Evolutionary conservation across 2,888 invertebrate species (phyloP), one percentile per base, ranked within the genome.

Genomic region (Ennomos quercinarius): DNA sequence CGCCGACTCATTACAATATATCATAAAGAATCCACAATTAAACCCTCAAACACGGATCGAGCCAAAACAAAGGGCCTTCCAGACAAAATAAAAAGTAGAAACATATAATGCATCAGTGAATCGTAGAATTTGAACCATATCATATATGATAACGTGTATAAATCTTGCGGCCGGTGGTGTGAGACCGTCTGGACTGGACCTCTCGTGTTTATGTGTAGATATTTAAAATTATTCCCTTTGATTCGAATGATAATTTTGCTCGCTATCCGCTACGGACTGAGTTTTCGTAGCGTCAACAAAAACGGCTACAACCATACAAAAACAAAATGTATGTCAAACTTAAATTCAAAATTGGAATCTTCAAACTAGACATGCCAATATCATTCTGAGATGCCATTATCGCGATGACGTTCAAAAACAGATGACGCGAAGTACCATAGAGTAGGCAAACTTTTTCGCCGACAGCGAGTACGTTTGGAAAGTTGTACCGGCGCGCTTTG

Each of bases 151-250:
- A 63, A 60, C 62, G 64, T 68, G 82, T 86, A 88, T 91, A 91
- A 91, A 90, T 91, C 91, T 91, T 89, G 78, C 77, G 82, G 80
- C 62, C 67, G 76, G 78, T 76, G 80, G 83, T 81, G 81, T 78
- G 84, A 73, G 84, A 75, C 80, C 77, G 91, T 89, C 90, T 89
- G 89, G 87, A 65, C 77, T 80, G 80, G 80, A 77, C 80, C 80
- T 75, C 76, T 50, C 59, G 54, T 50, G 36, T 79, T 81, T 85
- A 83, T 87, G 85, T 87, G 84, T 87, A 88, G 83, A 85, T 87
- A 89, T 91, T 91, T 89, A 87, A 92, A 91, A 91, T 80, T 92
- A 91, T 93, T 92, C 91, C 85, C 91, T 93, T 93, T 93, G 92
- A 93, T 92, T 86, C 86, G 80, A 81, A 91, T 87, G 91, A 91